Conservation (phyloP, 2,113 vertebrate genomes). For the Clarias batrachus region DNA sequence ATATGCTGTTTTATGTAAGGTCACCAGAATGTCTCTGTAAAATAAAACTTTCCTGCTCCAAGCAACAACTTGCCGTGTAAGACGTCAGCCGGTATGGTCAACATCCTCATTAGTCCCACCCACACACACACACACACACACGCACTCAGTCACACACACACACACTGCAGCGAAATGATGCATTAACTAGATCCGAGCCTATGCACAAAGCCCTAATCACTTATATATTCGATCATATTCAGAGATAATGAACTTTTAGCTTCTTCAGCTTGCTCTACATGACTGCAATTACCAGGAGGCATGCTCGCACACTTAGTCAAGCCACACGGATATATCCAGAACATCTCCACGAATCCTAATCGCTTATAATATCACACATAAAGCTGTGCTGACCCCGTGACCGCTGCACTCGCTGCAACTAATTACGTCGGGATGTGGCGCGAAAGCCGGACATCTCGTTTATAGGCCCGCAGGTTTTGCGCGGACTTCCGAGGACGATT, state of each 20-base stretch:
- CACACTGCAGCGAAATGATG: conserved; percentile 1
- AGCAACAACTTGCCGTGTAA: conserved; percentile 24
- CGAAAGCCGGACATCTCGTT: conserved; percentile 33
- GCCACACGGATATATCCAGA: conserved; percentile 16
- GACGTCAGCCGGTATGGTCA: conserved; percentile 15
- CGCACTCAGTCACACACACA: neutral
- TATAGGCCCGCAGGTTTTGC: conserved; percentile 20
- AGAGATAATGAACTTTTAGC: conserved; percentile 42
- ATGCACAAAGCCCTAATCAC: conserved; percentile 30
- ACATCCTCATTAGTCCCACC: conserved; percentile 36
- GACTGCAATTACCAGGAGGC: conserved; percentile 35
- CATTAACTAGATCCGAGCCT: conserved; percentile 32
- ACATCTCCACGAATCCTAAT: conserved; percentile 33
- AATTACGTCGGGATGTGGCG: conserved; percentile 42
- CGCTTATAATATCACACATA: conserved; percentile 10
- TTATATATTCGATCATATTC: conserved; percentile 22
- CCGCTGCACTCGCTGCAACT: conserved; percentile 36
- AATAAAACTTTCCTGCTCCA: conserved; percentile 24
- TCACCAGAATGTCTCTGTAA: conserved; percentile 22
- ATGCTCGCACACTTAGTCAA: conserved; percentile 21
- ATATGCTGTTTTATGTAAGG: conserved; percentile 21
- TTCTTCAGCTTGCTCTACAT: conserved; percentile 35
- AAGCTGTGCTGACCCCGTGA: conserved; percentile 35
- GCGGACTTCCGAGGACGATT: conserved; percentile 31
- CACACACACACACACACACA: conserved; percentile 14